Evolutionary conservation across 1,140 invertebrate genomes (phyloP), one percentile per base, ranked within the genome.

Genomic region (Drosophila obscura): DNA sequence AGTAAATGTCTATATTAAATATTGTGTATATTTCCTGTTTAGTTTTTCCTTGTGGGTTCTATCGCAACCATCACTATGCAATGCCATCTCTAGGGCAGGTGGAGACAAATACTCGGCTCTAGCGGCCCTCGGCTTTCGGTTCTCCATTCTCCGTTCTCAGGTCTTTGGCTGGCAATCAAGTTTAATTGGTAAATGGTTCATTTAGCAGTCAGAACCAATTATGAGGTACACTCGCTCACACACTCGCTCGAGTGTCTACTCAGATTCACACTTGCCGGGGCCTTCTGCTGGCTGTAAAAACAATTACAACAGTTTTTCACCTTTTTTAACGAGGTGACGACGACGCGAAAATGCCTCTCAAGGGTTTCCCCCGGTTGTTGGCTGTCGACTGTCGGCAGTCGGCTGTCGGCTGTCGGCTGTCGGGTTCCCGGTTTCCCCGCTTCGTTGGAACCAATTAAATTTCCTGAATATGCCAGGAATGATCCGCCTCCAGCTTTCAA

Each of bases 141-240:
- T 59, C 60, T 58, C 53, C n/a, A 35, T 22, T 31, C 66, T 26
- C 35, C 6, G 48, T 24, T 55, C 56, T 46, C 50, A 50, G 45
- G 28, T 51, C 59, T 67, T 43, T 61, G 56, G 49, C 49, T 83
- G 80, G 80, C 80, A 83, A 83, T 83, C 76, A 67, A 62, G 67
- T 87, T 87, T 87, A 87, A 87, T 87, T 87, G 82, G 82, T 87
- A 88, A 88, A 88, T 88, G 83, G 83, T 88, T 88, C 83, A 88
- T 88, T 88, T 88, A 88, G 83, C 83, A 82, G 83, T 83, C 83
- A 80, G 83, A 88, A 88, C 83, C 83, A 88, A 88, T 88, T 88
- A 88, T 72, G 50, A 64, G 62, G 44, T 57, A 53, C 16, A 41
- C 51, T 68, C 65, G 43, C 65, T 44, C 57, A 64, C 49, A 58